Conservation (phyloP, 92 coral and sea anemone species). For the Umimayanthus kanabou region DNA sequence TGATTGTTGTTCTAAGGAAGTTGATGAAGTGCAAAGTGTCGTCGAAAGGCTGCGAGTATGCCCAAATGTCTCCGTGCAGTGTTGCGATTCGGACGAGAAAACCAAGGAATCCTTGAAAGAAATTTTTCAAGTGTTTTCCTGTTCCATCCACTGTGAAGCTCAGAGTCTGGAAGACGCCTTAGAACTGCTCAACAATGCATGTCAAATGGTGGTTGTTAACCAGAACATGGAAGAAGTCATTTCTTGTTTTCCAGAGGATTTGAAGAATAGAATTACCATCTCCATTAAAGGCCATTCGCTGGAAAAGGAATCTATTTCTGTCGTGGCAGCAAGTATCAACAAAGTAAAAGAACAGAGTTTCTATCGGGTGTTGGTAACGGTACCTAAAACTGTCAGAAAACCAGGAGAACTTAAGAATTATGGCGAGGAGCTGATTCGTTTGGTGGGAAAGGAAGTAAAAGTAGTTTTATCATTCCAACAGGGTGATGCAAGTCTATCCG, state of each 20-base stretch:
- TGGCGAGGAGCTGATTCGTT: slow-evolving; percentile 24
- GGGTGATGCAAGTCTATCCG: slow-evolving; percentile 16
- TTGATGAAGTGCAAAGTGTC: slow-evolving; percentile 16
- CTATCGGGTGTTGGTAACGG: not conserved
- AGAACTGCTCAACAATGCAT: slow-evolving; percentile 40
- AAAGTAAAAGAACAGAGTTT: slow-evolving; percentile 7
- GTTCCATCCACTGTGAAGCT: slow-evolving; percentile 18
- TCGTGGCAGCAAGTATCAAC: slow-evolving; percentile 23
- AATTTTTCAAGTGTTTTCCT: slow-evolving; percentile 15
- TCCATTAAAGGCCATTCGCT: not conserved
- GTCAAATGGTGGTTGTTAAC: slow-evolving; percentile 28
- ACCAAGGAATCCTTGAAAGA: slow-evolving; percentile 33
- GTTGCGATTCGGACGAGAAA: slow-evolving; percentile 28
- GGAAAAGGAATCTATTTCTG: not conserved
- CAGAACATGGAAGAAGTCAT: slow-evolving; percentile 10
- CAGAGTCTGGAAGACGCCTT: slow-evolving; percentile 29
- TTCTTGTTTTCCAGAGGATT: slow-evolving; percentile 8
- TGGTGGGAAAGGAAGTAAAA: slow-evolving; percentile 32
- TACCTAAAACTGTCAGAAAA: not conserved
- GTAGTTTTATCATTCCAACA: not conserved
- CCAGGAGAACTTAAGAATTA: slow-evolving; percentile 18
- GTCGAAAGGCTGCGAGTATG: slow-evolving; percentile 31
- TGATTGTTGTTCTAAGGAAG: slow-evolving; percentile 12
- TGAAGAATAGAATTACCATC: slow-evolving; percentile 7
- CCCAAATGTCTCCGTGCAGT: slow-evolving; percentile 37